Conservation (phyloP, 2,113 vertebrate genomes). For the Periophthalmodon schlosseri region DNA sequence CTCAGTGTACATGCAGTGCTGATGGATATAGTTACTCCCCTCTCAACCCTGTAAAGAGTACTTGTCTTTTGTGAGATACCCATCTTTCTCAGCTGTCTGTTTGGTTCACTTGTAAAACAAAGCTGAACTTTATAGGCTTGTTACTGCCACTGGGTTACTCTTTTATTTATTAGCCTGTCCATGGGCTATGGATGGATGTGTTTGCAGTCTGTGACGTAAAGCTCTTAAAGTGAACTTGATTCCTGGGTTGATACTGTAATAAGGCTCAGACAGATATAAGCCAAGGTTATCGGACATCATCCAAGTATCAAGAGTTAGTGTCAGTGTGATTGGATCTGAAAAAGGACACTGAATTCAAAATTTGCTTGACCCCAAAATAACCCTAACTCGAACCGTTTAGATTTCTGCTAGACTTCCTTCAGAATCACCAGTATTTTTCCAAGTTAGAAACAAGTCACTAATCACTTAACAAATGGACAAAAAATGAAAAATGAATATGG, state of each 20-base stretch:
- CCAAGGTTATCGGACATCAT: conserved; percentile 70
- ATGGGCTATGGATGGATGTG: conserved; percentile 58
- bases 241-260: conserved; percentile 60
- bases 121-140: conserved; percentile 74
- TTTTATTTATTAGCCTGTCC: conserved; percentile 78
- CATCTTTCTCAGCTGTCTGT: conserved; percentile 62
- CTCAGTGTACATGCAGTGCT: conserved; percentile 45
- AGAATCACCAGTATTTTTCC: not conserved
- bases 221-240: conserved; percentile 70
- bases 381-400: not conserved
- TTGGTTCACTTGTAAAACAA: conserved; percentile 77
- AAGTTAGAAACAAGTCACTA: too few species aligned
- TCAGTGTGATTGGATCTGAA: too few species aligned
- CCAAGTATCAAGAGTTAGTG: not conserved
- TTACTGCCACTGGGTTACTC: conserved; percentile 72
- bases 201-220: conserved; percentile 66
- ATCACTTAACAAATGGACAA: too few species aligned
- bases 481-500: too few species aligned
- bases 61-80: conserved; percentile 47
- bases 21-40: conserved; percentile 30
- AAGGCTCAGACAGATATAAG: conserved; percentile 62
- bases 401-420: not conserved
- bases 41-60: conserved; percentile 63
- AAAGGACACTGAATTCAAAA: too few species aligned
- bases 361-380: too few species aligned